A percentile compares a stretch with the other conserved stretches of the same genome.
Evolutionary conservation across 2,888 invertebrate genomes (phyloP).

Genomic region (Hecatera dysodea): DNA sequence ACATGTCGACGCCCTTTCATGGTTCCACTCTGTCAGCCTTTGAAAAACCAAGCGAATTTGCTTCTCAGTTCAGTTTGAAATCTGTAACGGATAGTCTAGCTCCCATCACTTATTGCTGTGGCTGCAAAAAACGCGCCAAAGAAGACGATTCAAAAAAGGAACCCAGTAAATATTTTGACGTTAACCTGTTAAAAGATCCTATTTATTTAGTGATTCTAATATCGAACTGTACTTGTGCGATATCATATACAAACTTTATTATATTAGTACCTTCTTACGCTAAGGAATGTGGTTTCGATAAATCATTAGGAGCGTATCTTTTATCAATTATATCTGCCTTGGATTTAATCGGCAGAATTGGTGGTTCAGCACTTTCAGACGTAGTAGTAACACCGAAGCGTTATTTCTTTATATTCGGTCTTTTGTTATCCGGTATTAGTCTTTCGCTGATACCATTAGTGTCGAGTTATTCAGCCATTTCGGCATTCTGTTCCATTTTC

Average conservation of each 20-base stretch:
- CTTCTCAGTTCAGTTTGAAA: slow-evolving; percentile 94
- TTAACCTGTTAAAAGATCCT: slow-evolving; percentile 94
- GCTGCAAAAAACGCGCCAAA: slow-evolving; percentile 79
- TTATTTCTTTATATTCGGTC: slow-evolving; percentile 95
- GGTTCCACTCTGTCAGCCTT: slow-evolving; percentile 95
- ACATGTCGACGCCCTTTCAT: slow-evolving; percentile 96
- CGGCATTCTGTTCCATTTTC: slow-evolving; percentile 94
- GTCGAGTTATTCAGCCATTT: slow-evolving; percentile 91
- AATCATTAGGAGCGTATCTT: slow-evolving; percentile 93
- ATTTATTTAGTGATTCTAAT: slow-evolving; percentile 95
- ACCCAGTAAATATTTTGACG: slow-evolving; percentile 93
- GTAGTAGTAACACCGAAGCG: slow-evolving; percentile 94
- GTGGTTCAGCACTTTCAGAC: slow-evolving; percentile 96
- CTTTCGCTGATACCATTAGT: slow-evolving; percentile 93
- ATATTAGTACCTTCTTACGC: slow-evolving; percentile 96
- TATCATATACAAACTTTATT: slow-evolving; percentile 96
- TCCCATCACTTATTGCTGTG: slow-evolving; percentile 84
- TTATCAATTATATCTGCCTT: slow-evolving; percentile 95
- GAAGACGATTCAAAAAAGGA: slow-evolving; percentile 82
- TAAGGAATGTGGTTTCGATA: slow-evolving; percentile 92
- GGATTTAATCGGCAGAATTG: slow-evolving; percentile 95
- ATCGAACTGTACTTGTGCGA: slow-evolving; percentile 96
- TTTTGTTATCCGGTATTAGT: slow-evolving; percentile 94
- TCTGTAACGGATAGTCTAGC: slow-evolving; percentile 92
- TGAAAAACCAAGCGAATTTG: slow-evolving; percentile 94